Evolutionary conservation across 1,140 invertebrate species (phyloP).

Genomic region (Ceratina australensis): DNA sequence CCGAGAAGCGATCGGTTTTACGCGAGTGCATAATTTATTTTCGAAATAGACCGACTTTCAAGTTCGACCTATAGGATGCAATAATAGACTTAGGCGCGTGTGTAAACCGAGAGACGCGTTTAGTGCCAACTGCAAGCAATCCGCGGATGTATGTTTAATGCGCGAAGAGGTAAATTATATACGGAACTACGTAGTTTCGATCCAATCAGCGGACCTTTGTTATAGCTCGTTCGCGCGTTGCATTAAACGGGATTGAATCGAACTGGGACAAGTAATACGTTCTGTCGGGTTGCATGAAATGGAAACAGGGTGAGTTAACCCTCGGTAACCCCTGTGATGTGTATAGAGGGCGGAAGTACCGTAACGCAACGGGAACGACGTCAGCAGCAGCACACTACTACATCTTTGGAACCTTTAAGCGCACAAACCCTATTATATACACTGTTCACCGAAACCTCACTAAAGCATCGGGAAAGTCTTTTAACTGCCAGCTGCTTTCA

Average conservation of each 20-base stretch:
- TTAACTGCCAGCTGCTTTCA: neutral
- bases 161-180: constrained; percentile 7
- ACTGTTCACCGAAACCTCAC: constrained; percentile 17
- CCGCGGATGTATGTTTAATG: constrained; percentile 4
- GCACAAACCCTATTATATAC: constrained; percentile 13
- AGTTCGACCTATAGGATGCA: constrained; percentile 64
- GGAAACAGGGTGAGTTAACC: constrained; percentile 49
- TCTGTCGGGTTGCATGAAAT: constrained; percentile 4
- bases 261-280: neutral
- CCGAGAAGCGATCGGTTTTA: neutral
- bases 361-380: constrained; percentile 63
- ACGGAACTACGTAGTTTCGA: constrained; percentile 8
- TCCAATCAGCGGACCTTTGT: constrained; percentile 17
- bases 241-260: constrained; percentile 11
- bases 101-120: constrained; percentile 51
- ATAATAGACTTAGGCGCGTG: constrained; percentile 61
- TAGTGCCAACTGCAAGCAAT: constrained; percentile 50
- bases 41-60: constrained; percentile 42
- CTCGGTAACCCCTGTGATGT: constrained; percentile 27
- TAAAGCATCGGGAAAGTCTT: neutral
- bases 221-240: neutral
- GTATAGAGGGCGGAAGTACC: constrained; percentile 66
- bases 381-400: constrained; percentile 51
- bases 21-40: constrained; percentile 49
- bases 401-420: constrained; percentile 24